phyloP scores from a whole-genome alignment of 2,797 vertebrate genomes.

The Helostoma temminkii region DNA sequence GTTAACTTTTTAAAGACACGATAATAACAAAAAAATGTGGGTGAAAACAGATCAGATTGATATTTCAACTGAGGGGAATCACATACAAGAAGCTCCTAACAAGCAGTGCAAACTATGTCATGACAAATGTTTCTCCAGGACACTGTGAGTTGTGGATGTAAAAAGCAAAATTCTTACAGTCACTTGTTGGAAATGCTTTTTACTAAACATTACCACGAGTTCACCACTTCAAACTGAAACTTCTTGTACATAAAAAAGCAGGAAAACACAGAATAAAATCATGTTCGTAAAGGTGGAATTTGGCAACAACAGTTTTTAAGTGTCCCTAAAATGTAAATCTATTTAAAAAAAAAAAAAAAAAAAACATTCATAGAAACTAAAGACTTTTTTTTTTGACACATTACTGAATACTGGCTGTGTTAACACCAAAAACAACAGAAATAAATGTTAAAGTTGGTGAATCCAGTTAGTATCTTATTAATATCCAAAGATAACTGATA shows the following conservation, averaged over 20 bases:
- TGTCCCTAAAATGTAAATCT: slow-evolving; percentile 27
- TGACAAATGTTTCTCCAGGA: slow-evolving; percentile 12
- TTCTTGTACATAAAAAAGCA: not conserved
- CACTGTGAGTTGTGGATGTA: slow-evolving; percentile 30
- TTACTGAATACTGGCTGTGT: slow-evolving; percentile 26
- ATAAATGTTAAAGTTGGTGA: slow-evolving; percentile 22
- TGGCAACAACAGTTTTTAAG: slow-evolving; percentile 20
- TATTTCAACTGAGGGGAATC: slow-evolving; percentile 42
- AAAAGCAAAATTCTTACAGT: slow-evolving; percentile 57
- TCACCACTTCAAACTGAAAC: slow-evolving; percentile 37
- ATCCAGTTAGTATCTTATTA: slow-evolving; percentile 37
- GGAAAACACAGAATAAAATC: not conserved
- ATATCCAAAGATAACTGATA: slow-evolving; percentile 36
- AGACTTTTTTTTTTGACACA: slow-evolving; percentile 1
- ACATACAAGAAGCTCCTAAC: slow-evolving; percentile 31
- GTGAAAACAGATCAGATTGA: slow-evolving; percentile 40
- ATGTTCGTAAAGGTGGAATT: slow-evolving; percentile 44
- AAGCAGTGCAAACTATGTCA: slow-evolving; percentile 27
- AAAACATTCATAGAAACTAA: slow-evolving; percentile 1
- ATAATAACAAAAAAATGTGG: not conserved
- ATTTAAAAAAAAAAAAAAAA: no score
- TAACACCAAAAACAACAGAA: slow-evolving; percentile 30
- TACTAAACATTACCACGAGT: slow-evolving; percentile 26
- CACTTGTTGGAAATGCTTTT: slow-evolving; percentile 38
- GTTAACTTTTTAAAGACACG: no score